Base-by-base conservation (phyloP, 2,888 invertebrate genomes). In the Patella ulyssiponensis region DNA sequence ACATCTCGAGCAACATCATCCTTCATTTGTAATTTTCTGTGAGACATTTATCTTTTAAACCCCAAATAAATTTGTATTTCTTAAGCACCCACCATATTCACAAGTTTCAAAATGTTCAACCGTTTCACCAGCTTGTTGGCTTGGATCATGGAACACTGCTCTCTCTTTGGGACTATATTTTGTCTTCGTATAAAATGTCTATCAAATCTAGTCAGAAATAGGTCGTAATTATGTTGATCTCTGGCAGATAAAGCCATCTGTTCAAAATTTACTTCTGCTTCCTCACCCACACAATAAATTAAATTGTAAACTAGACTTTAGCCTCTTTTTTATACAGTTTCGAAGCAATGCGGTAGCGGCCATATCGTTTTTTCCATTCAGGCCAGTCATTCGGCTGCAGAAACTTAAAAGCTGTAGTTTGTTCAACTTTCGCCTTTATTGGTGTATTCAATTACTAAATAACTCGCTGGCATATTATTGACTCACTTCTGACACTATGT, bases 71-170 rank as follows among this genome's bases (percentile, higher is more conserved):
- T 80, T 54, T 74, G 72, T 54, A 76, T 77, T 23, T 74, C 70
- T 51, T 74, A 71, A 12, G n/a, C 7, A 56, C 2, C 51, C 76
- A 54, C 27, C 52, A 73, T 78, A 80, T 3, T 80, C 74, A 72
- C 79, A 81, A 20, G 69, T 78, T 56, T 81, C 71, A 52, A 79
- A 80, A 15, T 56, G 17, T 75, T 80, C 81, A 5, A 82, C 79
- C 14, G 75, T 54, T 77, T 82, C 80, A 17, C 79, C 80, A n/a
- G 20, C 54, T 11, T 58, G 56, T 70, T 82, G 79, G 14, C 17
- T 69, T 15, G 75, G 14, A 20, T 71, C 71, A 74, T 79, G 80
- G 64, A 82, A 81, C 76, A 70, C 79, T 15, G 80, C 80, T 15
- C 80, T 27, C 64, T 82, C 82, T 27, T 77, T n/a, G n/a, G 76